Conservation (phyloP, 1,140 invertebrate genomes). For the Drosophila burlai region DNA sequence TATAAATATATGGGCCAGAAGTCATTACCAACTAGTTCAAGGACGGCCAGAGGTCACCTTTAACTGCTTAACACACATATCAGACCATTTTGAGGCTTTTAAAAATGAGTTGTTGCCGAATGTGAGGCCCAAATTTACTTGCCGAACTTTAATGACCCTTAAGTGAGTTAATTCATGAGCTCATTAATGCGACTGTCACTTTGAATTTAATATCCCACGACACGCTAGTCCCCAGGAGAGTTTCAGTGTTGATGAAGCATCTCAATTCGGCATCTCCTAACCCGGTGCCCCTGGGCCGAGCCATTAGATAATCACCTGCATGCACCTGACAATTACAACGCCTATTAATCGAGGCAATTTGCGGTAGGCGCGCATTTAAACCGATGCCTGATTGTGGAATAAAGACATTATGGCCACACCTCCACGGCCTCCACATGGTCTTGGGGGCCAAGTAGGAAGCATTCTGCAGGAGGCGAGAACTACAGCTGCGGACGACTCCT, state of each 20-base stretch:
- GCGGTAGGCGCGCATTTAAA: conserved; percentile 45
- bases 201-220: neutral
- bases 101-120: neutral
- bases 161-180: conserved; percentile 11
- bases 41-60: conserved; percentile 5
- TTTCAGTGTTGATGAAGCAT: neutral
- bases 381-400: conserved; percentile 73
- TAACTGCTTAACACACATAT: neutral
- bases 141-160: conserved; percentile 22
- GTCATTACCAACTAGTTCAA: conserved; percentile 22
- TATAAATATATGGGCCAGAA: conserved; percentile 1
- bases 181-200: conserved; percentile 5
- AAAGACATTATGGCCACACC: conserved; percentile 73
- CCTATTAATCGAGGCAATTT: conserved; percentile 66
- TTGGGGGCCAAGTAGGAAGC: conserved; percentile 59
- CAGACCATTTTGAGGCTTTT: neutral
- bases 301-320: conserved; percentile 66
- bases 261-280: conserved; percentile 1
- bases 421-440: conserved; percentile 30
- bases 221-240: neutral
- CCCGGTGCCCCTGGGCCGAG: neutral
- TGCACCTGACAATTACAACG: conserved; percentile 70
- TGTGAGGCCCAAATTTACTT: too few relatives aligned
- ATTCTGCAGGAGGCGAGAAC: conserved; percentile 27
- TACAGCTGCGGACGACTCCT: conserved; percentile 41